phyloP scores from a whole-genome alignment of 37 sponge, comb jelly and placozoan genomes.

The Ephydatia muelleri region DNA sequence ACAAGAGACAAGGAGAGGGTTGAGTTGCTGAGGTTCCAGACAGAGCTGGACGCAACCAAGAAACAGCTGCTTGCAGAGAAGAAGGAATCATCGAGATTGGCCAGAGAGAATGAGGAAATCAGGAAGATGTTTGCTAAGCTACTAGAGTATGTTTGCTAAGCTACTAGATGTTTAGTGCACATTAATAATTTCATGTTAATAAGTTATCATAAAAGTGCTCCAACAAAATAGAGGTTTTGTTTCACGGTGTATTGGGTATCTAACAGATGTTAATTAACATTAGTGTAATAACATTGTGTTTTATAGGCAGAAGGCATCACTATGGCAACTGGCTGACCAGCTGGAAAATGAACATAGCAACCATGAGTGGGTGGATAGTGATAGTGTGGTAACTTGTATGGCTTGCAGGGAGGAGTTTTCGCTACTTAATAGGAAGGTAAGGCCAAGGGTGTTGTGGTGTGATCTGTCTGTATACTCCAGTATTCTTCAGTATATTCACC shows the following conservation, averaged over 20 bases:
- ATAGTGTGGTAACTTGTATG: constrained; percentile 52
- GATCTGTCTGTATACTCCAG: not conserved
- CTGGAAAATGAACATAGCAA: constrained; percentile 67
- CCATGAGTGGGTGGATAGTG: constrained; percentile 62
- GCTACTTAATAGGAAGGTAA: constrained; percentile 52
- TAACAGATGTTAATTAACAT: not conserved
- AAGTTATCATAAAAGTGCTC: no score
- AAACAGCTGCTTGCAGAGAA: constrained; percentile 40
- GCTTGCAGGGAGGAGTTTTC: constrained; percentile 54
- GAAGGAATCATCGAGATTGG: constrained; percentile 18
- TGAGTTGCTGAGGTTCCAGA: constrained; percentile 43
- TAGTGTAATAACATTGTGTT: no score
- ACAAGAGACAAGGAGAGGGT: constrained; percentile 67
- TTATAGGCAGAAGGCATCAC: constrained; percentile 77
- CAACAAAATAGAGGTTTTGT: not conserved
- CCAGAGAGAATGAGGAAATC: constrained; percentile 72
- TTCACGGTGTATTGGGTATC: not conserved
- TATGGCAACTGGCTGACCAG: constrained; percentile 83
- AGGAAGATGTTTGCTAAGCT: constrained; percentile 60
- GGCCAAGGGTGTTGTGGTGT: not conserved
- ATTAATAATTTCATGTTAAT: no score
- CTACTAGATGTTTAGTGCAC: no score
- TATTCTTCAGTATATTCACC: not conserved
- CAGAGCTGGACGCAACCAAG: constrained; percentile 43
- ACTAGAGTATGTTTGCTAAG: constrained; percentile 39